Conservation (phyloP, 2,113 vertebrate genomes). For the Cyanistes caeruleus region DNA sequence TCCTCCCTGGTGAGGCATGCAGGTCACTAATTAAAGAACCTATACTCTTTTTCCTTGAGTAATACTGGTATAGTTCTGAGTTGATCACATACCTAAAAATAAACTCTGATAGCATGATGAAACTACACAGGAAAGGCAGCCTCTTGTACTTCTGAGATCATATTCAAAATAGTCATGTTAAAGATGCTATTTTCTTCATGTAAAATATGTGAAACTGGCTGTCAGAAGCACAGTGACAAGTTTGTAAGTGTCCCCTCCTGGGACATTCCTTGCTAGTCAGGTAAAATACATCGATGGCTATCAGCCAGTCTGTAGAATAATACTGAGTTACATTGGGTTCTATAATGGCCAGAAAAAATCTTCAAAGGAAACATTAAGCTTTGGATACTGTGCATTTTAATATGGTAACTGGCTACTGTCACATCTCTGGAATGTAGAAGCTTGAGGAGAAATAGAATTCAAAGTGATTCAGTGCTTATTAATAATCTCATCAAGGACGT, state of each 20-base stretch:
- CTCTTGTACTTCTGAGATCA: neutral
- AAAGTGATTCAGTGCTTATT: neutral
- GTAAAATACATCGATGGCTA: neutral
- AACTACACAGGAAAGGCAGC: neutral
- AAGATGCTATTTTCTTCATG: neutral
- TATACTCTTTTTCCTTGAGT: neutral
- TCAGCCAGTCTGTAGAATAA: neutral
- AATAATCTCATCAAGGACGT: neutral
- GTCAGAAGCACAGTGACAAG: neutral
- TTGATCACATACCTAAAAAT: neutral
- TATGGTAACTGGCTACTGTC: neutral
- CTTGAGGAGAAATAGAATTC: neutral
- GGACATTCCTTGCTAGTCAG: neutral
- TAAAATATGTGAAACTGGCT: neutral
- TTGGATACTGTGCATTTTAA: neutral
- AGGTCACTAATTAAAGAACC: neutral
- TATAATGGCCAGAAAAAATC: neutral
- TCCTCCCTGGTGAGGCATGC: neutral
- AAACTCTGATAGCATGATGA: neutral
- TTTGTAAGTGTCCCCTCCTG: neutral
- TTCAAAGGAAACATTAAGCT: neutral
- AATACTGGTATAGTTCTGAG: neutral
- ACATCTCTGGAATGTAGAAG: neutral
- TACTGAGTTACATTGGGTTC: neutral
- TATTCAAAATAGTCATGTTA: neutral